Conservation (phyloP, 2,888 invertebrate species). For the Galeopsomyia nigrocyanea region DNA sequence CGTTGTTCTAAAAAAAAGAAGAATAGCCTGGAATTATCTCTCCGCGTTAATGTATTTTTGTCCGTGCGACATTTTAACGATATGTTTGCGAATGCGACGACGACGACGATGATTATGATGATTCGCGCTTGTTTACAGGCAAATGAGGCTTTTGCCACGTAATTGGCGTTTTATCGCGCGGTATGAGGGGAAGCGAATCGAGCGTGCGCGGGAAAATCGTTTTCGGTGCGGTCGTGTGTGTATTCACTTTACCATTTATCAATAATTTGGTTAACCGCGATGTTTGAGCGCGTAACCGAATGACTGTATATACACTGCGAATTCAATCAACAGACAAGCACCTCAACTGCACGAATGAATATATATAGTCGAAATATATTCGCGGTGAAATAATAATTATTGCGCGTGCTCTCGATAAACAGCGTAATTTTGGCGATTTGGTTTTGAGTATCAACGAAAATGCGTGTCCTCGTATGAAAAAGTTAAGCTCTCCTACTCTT, state of each 20-base stretch:
- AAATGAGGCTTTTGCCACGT: conserved; percentile 11
- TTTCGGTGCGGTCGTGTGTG: conserved; percentile 32
- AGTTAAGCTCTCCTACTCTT: no score
- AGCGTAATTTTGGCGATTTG: no score
- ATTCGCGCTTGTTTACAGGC: conserved; percentile 20
- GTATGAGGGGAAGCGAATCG: conserved; percentile 12
- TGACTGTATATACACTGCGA: background rate
- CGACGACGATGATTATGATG: background rate
- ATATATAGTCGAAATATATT: no score
- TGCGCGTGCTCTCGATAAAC: no score
- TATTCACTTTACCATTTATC: conserved; percentile 33
- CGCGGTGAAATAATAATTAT: no score
- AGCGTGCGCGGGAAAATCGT: conserved; percentile 22
- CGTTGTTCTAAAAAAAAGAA: background rate
- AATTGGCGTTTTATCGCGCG: conserved; percentile 25
- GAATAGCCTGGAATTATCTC: background rate
- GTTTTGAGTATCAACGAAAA: no score
- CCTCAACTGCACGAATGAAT: no score
- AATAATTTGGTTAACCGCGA: conserved; percentile 35
- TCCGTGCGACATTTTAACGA: conserved; percentile 7
- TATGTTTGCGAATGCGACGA: conserved; percentile 1
- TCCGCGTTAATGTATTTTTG: conserved; percentile 2
- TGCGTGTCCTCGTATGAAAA: no score
- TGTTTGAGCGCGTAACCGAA: conserved; percentile 29
- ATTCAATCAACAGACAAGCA: no score